phyloP scores from a whole-genome alignment of 1,140 invertebrate genomes.

The Bombyx mandarina region DNA sequence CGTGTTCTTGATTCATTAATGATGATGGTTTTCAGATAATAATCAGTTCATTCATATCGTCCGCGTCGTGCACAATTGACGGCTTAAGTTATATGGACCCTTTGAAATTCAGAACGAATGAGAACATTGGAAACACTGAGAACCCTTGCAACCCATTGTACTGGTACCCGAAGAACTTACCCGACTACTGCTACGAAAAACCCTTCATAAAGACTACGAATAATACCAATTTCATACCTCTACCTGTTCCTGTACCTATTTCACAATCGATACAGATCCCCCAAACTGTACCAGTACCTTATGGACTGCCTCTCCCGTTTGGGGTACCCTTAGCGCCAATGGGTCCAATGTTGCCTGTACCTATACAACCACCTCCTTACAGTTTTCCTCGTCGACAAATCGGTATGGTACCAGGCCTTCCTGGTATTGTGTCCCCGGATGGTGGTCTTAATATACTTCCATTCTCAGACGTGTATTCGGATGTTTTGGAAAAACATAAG shows the following conservation, averaged over 20 bases:
- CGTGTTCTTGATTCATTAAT: too few relatives aligned
- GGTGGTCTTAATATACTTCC: slow-evolving; percentile 57
- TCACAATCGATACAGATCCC: slow-evolving; percentile 9
- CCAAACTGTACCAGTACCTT: slow-evolving; percentile 5
- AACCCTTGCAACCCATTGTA: slow-evolving; percentile 47
- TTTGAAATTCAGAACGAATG: slow-evolving; percentile 9
- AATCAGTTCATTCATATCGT: slow-evolving; percentile 5
- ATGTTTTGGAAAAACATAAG: slow-evolving; percentile 46
- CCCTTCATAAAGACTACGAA: not conserved
- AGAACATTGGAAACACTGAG: slow-evolving; percentile 4
- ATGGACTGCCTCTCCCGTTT: slow-evolving; percentile 17
- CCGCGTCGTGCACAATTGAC: slow-evolving; percentile 22
- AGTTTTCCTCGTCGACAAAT: slow-evolving; percentile 5
- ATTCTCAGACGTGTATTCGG: slow-evolving; percentile 51
- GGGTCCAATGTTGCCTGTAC: slow-evolving; percentile 15
- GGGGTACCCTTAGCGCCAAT: slow-evolving; percentile 22
- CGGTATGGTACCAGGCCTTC: slow-evolving; percentile 45
- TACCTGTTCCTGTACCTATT: slow-evolving; percentile 11
- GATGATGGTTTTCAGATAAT: slow-evolving; percentile 4
- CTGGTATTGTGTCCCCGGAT: slow-evolving; percentile 38
- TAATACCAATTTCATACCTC: slow-evolving; percentile 4
- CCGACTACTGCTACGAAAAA: slow-evolving; percentile 34
- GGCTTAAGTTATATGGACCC: slow-evolving; percentile 33
- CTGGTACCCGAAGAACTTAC: slow-evolving; percentile 46
- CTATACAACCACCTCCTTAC: slow-evolving; percentile 2